Base-by-base conservation (phyloP, 2,888 invertebrate genomes). In the Amiota minor region DNA sequence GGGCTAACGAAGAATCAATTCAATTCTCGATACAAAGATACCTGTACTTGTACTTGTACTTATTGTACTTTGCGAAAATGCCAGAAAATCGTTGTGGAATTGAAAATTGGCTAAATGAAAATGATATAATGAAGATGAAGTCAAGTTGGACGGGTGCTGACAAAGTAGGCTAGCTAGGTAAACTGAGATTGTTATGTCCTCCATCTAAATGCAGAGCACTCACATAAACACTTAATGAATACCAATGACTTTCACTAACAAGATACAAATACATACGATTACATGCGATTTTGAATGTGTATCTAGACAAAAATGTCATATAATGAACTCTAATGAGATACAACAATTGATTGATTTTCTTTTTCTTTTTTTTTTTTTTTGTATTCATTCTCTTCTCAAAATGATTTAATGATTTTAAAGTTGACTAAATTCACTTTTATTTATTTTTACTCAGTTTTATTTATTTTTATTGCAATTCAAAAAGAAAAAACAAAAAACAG, bases 71-170 rank as follows among this genome's bases (percentile, higher is more conserved):
- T 47, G 65, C 18, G 11, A 65, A 65, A 65, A 65, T 18, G 10
- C 16, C 46, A 56, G 18, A 46, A 64, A 64, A 64, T 46, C 6
- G 35, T 35, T 6, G 35, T 64, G 18, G 16, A 65, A 18, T n/a
- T 35, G 72, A 75, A 82, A 81, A 81, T 77, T 81, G 78, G 72
- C 79, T 71, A 74, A 76, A 77, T 77, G 75, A 70, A 74, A 80
- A 79, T 74, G 72, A 74, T 78, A 70, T 77, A 79, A 77, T 76
- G 74, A 80, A 79, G 72, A 59, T 55, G 55, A 72, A 35, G 35
- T 2, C 18, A 18, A 11, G 59, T 20, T 18, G 59, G 18, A 56
- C 14, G 9, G 56, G 10, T 2, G 23, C 23, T 23, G 23, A 23
- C 35, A 35, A 35, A 35, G 35, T 35, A 35, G 35, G 35, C 35